Evolutionary conservation across 2,888 invertebrate species (phyloP), one percentile per base, ranked within the genome.

Genomic region (Dasysyrphus albostriatus): DNA sequence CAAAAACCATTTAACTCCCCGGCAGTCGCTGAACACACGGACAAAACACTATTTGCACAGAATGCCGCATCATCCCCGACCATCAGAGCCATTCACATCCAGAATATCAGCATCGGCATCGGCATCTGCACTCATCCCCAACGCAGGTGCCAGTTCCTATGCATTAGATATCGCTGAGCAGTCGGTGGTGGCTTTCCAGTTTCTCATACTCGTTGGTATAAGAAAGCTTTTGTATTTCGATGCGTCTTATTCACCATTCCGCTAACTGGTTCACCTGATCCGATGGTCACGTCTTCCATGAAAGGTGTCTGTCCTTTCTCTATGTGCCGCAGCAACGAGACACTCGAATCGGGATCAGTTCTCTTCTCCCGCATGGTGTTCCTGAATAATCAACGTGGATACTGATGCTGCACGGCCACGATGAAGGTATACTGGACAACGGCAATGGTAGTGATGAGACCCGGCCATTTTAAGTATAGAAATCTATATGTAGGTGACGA

Each of bases 251-350:
- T 63, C 74, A 87, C 73, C 69, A 85, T 77, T 76, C 76, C 73
- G 81, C 76, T 81, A 85, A 85, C 84, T 73, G 69, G 32, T 73
- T 73, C 82, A 82, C 85, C 82, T 82, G 85, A 82, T 82, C 56
- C 82, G 65, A 78, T 82, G 82, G 85, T 82, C 85, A 87, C 85
- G 82, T 87, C 82, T 87, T 85, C 77, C 70, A 73, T 85, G 77
- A 82, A 82, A 85, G 85, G 81, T 78, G 77, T 77, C 80, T 32
- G 58, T 80, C 69, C 63, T 42, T 69, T 82, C 73, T 85, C 73
- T 85, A 44, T 87, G 34, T 37, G 39, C 39, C 16, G 73, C 69
- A 58, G 51, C 77, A 58, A 59, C 69, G 76, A 78, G 85, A 78
- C 74, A 82, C 78, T 61, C 70, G 78, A 82, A 82, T 82, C 77